These are phyloP conservation scores for Penelope pileata DNA, from an alignment of 2,113 vertebrate species.

Conservation along the genomic window DNA sequence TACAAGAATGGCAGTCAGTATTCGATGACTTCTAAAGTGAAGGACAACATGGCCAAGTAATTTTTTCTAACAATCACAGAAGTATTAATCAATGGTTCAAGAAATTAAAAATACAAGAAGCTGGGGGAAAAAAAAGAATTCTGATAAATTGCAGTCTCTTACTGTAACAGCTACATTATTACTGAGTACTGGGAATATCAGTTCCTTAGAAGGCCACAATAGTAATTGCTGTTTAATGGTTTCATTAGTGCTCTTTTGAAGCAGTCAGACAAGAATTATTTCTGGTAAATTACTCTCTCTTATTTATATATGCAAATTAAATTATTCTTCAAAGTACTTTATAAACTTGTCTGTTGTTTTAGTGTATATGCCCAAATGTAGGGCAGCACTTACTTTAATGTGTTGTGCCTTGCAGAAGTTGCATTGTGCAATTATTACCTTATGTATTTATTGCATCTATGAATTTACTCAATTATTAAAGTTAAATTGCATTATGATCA, in stretches of 20 bases:
- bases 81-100: not conserved
- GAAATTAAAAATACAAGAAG: not conserved
- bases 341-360: not conserved
- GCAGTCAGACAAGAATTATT: not conserved
- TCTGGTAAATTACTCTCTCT: not conserved
- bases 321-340: not conserved
- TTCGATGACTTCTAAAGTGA: not conserved
- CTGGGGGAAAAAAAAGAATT: not conserved
- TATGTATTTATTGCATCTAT: not conserved
- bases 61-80: not conserved
- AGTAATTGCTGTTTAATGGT: not conserved
- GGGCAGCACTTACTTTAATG: not conserved
- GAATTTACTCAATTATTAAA: not conserved
- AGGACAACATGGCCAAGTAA: not conserved
- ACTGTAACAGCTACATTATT: not conserved
- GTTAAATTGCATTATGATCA: not conserved
- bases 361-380: not conserved
- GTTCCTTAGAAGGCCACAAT: not conserved
- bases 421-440: not conserved
- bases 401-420: not conserved
- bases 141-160: not conserved
- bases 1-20: not conserved
- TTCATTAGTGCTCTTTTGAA: not conserved
- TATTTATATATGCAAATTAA: not conserved
- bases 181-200: not conserved